A percentile compares a stretch with the other conserved stretches of the same genome.
phyloP scores from a whole-genome alignment of 2,888 invertebrate species.

The Atrina japonica region DNA sequence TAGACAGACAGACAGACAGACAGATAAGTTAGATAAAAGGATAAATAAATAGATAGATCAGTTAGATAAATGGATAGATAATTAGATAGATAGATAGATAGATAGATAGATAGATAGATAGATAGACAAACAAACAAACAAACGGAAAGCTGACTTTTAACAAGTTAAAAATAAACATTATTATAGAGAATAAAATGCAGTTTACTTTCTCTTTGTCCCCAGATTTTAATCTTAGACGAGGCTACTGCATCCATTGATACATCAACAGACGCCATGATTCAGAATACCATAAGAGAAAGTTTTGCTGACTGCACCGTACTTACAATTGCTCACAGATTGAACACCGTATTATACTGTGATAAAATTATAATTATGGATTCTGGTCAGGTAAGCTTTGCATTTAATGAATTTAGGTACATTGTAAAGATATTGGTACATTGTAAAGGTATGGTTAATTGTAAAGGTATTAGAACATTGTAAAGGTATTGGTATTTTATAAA shows the following conservation, averaged over 20 bases:
- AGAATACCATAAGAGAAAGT: constrained; percentile 82
- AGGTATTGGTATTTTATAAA: too few species aligned
- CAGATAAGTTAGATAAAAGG: too few species aligned
- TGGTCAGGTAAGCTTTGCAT: constrained; percentile 76
- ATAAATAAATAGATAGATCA: too few species aligned
- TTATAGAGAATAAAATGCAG: too few species aligned
- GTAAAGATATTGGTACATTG: too few species aligned
- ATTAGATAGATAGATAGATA: too few species aligned
- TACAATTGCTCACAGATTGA: constrained; percentile 84
- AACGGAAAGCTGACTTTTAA: too few species aligned
- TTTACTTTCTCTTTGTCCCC: not conserved
- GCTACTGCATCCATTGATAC: constrained; percentile 82
- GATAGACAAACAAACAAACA: too few species aligned
- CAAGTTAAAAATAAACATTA: too few species aligned
- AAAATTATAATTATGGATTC: constrained; percentile 83
- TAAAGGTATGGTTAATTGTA: not conserved
- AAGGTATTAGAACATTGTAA: not conserved
- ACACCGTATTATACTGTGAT: constrained; percentile 83
- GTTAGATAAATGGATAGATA: too few species aligned
- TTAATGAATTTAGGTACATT: not conserved
- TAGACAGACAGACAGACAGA: too few species aligned
- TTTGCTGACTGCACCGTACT: constrained; percentile 84
- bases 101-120: too few species aligned
- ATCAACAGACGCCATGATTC: constrained; percentile 83
- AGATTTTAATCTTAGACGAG: constrained; percentile 81